These are phyloP conservation scores for Sebastes ruberrimus DNA, from an alignment of 2,797 vertebrate genomes.

Conservation along the genomic window DNA sequence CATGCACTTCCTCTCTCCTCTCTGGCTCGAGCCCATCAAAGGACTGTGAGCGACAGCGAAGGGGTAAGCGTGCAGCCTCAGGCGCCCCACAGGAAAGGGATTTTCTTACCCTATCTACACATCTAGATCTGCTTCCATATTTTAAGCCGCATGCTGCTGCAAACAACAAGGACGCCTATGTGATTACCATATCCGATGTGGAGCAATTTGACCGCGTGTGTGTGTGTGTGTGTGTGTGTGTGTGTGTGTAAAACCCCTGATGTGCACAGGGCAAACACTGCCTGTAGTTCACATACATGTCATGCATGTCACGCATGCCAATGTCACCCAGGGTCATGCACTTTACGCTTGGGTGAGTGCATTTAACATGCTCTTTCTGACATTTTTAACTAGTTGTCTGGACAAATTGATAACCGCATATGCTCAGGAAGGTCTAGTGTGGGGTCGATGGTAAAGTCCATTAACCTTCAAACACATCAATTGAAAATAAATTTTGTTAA, in stretches of 20 bases:
- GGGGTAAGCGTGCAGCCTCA: slow-evolving; percentile 6
- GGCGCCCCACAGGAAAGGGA: slow-evolving; percentile 5
- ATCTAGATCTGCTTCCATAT: slow-evolving; percentile 20
- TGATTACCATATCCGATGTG: background rate
- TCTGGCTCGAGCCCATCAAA: slow-evolving; percentile 26
- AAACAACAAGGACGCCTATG: background rate
- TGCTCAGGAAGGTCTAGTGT: background rate
- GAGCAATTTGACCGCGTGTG: no score
- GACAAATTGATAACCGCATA: background rate
- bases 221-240: background rate
- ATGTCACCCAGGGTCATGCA: background rate
- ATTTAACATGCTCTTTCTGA: background rate
- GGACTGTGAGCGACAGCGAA: slow-evolving; percentile 36
- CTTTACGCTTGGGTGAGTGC: background rate
- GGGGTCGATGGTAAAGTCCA: background rate
- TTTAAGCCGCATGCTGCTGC: background rate
- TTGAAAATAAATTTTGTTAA: no score
- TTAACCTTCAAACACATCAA: background rate
- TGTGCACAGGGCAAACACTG: background rate
- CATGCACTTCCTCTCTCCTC: slow-evolving; percentile 18
- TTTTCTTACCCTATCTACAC: slow-evolving; percentile 8
- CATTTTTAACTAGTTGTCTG: background rate
- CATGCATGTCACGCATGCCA: background rate
- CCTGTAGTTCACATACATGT: background rate
- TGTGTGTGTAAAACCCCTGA: background rate